phyloP scores from a whole-genome alignment of 2,888 invertebrate species.

The Magallana nippona region DNA sequence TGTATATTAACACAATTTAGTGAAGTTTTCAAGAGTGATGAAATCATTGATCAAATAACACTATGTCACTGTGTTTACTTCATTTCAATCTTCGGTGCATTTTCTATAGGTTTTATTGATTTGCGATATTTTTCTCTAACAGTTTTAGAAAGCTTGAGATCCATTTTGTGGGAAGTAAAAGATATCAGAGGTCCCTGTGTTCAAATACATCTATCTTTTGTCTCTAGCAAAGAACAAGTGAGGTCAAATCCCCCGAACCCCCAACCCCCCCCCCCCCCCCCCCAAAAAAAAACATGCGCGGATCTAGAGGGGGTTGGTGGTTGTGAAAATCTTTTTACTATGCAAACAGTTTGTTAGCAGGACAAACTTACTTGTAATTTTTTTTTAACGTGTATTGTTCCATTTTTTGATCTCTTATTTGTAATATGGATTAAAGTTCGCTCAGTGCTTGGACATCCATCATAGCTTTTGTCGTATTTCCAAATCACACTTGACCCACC shows the following conservation, averaged over 20 bases:
- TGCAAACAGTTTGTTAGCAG: too few relatives aligned
- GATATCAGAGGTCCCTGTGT: neutral
- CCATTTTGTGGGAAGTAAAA: neutral
- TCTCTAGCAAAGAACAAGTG: neutral
- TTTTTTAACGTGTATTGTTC: too few relatives aligned
- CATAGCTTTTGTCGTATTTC: too few relatives aligned
- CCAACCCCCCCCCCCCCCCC: too few relatives aligned
- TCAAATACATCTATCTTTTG: conserved; percentile 1
- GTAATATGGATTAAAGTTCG: too few relatives aligned
- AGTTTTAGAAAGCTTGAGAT: neutral
- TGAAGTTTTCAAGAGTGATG: neutral
- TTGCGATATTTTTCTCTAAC: neutral
- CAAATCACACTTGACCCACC: too few relatives aligned
- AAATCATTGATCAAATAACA: conserved; percentile 5
- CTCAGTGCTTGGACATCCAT: too few relatives aligned
- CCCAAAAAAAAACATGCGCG: too few relatives aligned
- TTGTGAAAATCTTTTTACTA: too few relatives aligned
- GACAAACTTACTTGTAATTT: too few relatives aligned
- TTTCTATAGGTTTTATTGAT: conserved; percentile 9
- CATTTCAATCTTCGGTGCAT: neutral
- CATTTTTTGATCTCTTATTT: too few relatives aligned
- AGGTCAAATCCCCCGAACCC: neutral
- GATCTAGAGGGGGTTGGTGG: too few relatives aligned
- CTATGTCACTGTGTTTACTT: neutral
- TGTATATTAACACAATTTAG: conserved; percentile 1